These are phyloP conservation scores for Musca vetustissima DNA, from an alignment of 1,140 invertebrate species.

Conservation along the genomic window DNA sequence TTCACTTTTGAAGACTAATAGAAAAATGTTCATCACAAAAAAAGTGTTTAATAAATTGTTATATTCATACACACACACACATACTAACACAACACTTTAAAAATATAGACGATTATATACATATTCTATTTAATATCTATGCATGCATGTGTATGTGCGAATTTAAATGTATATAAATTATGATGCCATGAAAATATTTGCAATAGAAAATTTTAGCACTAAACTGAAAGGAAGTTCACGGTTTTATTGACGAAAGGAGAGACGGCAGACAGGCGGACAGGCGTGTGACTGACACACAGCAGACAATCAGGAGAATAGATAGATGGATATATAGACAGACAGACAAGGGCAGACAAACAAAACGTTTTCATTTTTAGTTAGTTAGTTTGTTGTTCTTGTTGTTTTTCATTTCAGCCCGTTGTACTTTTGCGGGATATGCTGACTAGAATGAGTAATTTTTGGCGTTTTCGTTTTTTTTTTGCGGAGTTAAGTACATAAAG, in stretches of 20 bases:
- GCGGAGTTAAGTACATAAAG: too few relatives aligned
- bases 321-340: neutral
- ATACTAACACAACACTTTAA: too few relatives aligned
- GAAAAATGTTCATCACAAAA: neutral
- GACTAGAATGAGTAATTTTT: too few relatives aligned
- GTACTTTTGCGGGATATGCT: too few relatives aligned
- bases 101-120: too few relatives aligned
- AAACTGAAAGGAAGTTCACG: neutral
- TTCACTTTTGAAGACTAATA: neutral
- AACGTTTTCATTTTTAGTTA: neutral
- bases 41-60: neutral
- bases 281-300: neutral
- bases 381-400: neutral
- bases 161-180: neutral
- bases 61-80: neutral
- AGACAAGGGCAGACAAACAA: slow-evolving; percentile 4
- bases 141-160: too few relatives aligned
- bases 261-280: neutral
- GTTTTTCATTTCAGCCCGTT: neutral
- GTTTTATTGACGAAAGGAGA: too few relatives aligned
- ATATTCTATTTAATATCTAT: too few relatives aligned
- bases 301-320: neutral
- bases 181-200: slow-evolving; percentile 9
- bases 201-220: slow-evolving; percentile 10
- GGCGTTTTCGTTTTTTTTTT: too few relatives aligned